Base-by-base conservation (phyloP, 2,113 vertebrate genomes). In the Sinocyclocheilus anophthalmus region DNA sequence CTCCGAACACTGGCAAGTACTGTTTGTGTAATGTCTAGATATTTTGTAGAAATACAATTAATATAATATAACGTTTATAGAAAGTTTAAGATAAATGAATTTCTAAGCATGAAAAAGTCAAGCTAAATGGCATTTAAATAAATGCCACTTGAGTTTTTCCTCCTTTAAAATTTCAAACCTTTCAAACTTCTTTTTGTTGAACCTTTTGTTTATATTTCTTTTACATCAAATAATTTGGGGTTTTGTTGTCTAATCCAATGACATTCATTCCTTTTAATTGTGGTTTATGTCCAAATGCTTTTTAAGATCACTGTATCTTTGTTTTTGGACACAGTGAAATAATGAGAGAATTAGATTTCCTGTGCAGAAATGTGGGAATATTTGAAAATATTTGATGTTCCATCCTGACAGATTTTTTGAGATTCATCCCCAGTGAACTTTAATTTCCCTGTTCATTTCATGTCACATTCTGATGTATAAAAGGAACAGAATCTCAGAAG, bases 1-100 rank as follows among this genome's bases (percentile, higher is more conserved):
- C 88, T 0, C 89, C 95, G 1, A 95, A 95, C 12, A 93, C 93
- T 95, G 96, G 96, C 95, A 95, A 89, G 89, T 86, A 80, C 81
- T n/a, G 13, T 26, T 37, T 72, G 70, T 22, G 37, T 26, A 76
- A 16, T 14, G 13, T 76, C 5, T 55, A 55, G 14, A 55, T 53
- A 0, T 53, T 53, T 53, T 53, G 8, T 12, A 63, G n/a, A 48
- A 48, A 1, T 7, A 30, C 24, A 26, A 30, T 59, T 59, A 8
- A 59, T 61, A n/a, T 61, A n/a, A 63, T 63, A 63, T 24, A 24
- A 22, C 4, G 1, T 63, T 63, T 63, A 24, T 26, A 26, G n/a
- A 12, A 63, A 12, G 61, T 24, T 63, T 24, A 24, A 24, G 11
- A 63, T 12, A 4, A 63, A 63, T 26, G 0, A 1, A 63, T 63